Base-by-base conservation (phyloP, 2,888 invertebrate genomes). In the Diploptera punctata region DNA sequence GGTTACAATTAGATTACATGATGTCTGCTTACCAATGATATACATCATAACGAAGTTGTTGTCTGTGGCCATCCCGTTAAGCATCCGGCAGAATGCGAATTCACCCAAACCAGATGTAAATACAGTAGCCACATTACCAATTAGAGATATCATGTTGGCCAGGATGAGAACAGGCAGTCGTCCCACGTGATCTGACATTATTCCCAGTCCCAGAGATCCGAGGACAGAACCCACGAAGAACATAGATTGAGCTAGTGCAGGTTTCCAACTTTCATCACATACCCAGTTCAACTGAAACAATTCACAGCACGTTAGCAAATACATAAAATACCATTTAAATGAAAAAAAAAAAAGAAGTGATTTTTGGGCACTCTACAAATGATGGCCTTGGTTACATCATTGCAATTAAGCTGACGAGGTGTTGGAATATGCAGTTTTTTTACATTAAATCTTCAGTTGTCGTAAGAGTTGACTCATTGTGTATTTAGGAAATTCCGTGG, bases 11-110 rank as follows among this genome's bases (percentile, higher is more conserved):
- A n/a, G n/a, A n/a, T n/a, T n/a, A n/a, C n/a, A n/a, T n/a, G n/a
- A n/a, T 47, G n/a, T 16, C 3, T 7, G 76, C 81, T 81, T 77
- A 87, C 88, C 86, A 76, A 88, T 82, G 75, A 88, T 88, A 75
- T 88, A 88, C 87, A 88, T 87, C 87, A 88, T 88, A 2, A 87
- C 83, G 77, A 87, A 88, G 78, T 87, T 88, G 52, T 85, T 84
- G 77, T 88, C 88, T 3, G 87, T 87, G 21, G 87, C 88, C 76
- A 86, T 80, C 26, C 89, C 89, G 3, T 88, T 86, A n/a, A 88
- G 76, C 76, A 89, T 85, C 65, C 89, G 82, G 72, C 86, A 86
- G 1, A 83, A 47, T 3, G 84, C 84, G 78, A 88, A 89, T 1
- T 82, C 78, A 2, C 81, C 74, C 9, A 85, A 80, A 68, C 82